Evolutionary conservation across 2,888 invertebrate species (phyloP).

Genomic region (Cryptus viduatorius): DNA sequence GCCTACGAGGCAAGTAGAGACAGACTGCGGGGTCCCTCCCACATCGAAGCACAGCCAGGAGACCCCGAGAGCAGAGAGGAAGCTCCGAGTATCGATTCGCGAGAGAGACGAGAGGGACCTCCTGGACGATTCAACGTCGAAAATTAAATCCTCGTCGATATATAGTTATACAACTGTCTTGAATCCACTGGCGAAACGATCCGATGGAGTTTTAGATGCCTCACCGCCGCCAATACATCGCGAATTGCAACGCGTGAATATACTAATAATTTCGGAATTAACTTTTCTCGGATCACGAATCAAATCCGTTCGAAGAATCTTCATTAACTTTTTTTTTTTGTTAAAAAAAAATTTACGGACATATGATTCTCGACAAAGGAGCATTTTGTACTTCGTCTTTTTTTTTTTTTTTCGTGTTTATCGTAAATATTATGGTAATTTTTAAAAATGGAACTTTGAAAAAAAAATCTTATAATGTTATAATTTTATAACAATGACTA

Average conservation of each 20-base stretch:
- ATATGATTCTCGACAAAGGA: too few species aligned
- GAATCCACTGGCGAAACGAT: conserved; percentile 2
- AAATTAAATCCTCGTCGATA: conserved; percentile 64
- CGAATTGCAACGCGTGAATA: background rate
- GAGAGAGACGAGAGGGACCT: conserved; percentile 62
- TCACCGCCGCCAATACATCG: background rate
- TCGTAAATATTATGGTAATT: too few species aligned
- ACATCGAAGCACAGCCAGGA: conserved; percentile 54
- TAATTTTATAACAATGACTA: background rate
- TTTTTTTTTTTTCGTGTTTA: too few species aligned
- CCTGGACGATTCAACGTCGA: conserved; percentile 67
- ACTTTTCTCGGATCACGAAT: background rate
- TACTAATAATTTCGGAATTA: background rate
- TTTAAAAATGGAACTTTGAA: too few species aligned
- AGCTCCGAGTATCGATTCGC: conserved; percentile 67
- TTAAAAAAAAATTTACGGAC: too few species aligned
- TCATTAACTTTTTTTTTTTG: background rate
- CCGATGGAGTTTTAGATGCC: background rate
- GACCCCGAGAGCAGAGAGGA: conserved; percentile 26
- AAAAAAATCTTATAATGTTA: too few species aligned
- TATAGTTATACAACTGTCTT: conserved; percentile 1
- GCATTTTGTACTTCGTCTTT: too few species aligned
- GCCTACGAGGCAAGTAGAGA: conserved; percentile 9
- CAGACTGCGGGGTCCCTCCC: conserved; percentile 63
- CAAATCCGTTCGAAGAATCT: background rate